Conservation (phyloP, 2,888 invertebrate genomes). For the Eumacrocentrus americanus region DNA sequence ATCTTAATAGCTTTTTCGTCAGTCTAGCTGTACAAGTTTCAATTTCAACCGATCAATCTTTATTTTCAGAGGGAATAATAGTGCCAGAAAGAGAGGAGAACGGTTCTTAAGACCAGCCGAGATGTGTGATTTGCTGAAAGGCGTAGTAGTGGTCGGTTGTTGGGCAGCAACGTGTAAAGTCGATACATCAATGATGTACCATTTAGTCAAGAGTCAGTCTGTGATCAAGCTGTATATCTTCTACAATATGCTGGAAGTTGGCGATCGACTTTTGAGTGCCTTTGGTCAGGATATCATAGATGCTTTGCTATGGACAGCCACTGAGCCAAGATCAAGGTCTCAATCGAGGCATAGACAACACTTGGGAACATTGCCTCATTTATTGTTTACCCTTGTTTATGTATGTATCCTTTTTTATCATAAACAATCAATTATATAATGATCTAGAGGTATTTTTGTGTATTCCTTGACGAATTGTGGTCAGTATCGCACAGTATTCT, state of each 20-base stretch:
- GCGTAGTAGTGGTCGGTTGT: slow-evolving; percentile 82
- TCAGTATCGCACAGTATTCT: slow-evolving; percentile 83
- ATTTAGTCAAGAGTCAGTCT: slow-evolving; percentile 95
- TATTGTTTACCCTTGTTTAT: slow-evolving; percentile 90
- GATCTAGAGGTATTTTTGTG: too few relatives aligned
- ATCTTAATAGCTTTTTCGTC: too few relatives aligned
- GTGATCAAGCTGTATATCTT: slow-evolving; percentile 99
- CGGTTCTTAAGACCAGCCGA: slow-evolving; percentile 83
- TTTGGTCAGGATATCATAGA: slow-evolving; percentile 99
- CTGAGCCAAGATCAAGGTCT: slow-evolving; percentile 82
- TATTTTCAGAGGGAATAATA: slow-evolving; percentile 42
- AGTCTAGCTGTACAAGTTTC: too few relatives aligned
- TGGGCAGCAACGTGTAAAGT: slow-evolving; percentile 87
- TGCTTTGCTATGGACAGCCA: slow-evolving; percentile 98
- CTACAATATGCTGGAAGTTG: slow-evolving; percentile 99
- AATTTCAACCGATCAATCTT: too few relatives aligned
- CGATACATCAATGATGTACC: slow-evolving; percentile 98
- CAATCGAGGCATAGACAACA: slow-evolving; percentile 66
- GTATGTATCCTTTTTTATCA: slow-evolving; percentile 85
- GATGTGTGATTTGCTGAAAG: slow-evolving; percentile 95
- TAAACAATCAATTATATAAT: not conserved
- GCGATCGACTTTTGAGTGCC: slow-evolving; percentile 92
- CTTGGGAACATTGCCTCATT: slow-evolving; percentile 86
- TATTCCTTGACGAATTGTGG: slow-evolving; percentile 7
- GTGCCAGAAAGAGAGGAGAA: slow-evolving; percentile 59